Conservation (phyloP, 2,888 invertebrate species). For the Cynaeus angustus region DNA sequence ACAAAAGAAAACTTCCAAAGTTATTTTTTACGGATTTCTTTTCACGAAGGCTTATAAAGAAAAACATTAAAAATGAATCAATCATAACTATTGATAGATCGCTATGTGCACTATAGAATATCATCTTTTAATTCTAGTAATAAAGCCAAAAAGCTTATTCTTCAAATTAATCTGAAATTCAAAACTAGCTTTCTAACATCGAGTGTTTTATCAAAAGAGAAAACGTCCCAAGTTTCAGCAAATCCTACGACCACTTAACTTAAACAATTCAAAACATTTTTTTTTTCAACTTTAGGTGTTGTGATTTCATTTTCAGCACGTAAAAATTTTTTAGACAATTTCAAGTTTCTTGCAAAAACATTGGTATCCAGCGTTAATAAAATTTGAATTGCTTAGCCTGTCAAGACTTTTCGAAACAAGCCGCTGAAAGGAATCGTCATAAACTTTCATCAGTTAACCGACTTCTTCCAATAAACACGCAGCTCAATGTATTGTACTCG, state of each 20-base stretch:
- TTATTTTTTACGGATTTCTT: constrained; percentile 14
- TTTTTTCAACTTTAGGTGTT: background rate
- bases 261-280: constrained; percentile 1
- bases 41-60: constrained; percentile 19
- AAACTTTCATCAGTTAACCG: constrained; percentile 15
- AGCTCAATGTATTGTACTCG: constrained; percentile 23
- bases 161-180: too few species aligned
- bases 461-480: constrained; percentile 9
- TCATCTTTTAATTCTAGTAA: too few species aligned
- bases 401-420: background rate
- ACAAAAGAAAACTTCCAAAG: constrained; percentile 28
- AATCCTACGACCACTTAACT: constrained; percentile 1
- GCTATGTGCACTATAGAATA: too few species aligned
- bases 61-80: constrained; percentile 13
- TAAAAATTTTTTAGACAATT: constrained; percentile 5
- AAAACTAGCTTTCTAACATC: too few species aligned
- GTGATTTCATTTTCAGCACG: constrained; percentile 19
- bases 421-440: constrained; percentile 11
- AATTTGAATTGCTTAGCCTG: constrained; percentile 14
- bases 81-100: background rate
- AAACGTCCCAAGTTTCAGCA: too few species aligned
- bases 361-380: constrained; percentile 5
- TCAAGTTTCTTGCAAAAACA: constrained; percentile 6
- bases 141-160: too few species aligned
- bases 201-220: too few species aligned